These are phyloP conservation scores for Frieseomelitta varia DNA, from an alignment of 1,140 invertebrate species.

Conservation along the genomic window DNA sequence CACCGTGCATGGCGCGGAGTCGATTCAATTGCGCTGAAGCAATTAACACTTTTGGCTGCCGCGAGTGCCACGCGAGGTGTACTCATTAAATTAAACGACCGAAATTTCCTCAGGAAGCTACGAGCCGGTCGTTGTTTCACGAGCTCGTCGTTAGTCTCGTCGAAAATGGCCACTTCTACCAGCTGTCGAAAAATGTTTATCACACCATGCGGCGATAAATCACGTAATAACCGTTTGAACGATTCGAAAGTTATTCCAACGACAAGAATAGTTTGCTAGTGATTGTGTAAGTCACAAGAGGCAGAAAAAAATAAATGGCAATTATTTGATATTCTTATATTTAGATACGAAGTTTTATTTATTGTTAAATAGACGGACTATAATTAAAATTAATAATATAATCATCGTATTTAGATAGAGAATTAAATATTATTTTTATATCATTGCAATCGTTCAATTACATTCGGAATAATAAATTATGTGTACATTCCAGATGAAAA, in stretches of 20 bases:
- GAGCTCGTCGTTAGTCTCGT: no score
- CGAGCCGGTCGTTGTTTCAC: not conserved
- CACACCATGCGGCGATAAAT: not conserved
- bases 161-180: not conserved
- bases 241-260: not conserved
- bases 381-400: no score
- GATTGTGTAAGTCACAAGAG: not conserved
- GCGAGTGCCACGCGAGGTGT: slow-evolving; percentile 9
- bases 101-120: slow-evolving; percentile 26
- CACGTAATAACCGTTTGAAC: not conserved
- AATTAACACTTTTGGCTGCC: slow-evolving; percentile 24
- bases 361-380: no score
- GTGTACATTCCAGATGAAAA: no score
- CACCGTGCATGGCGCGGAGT: not conserved
- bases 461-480: no score
- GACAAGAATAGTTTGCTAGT: not conserved
- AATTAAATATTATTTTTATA: no score
- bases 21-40: slow-evolving; percentile 28
- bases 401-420: no score
- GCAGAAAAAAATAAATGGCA: no score
- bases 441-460: no score
- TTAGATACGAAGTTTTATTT: no score
- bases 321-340: no score
- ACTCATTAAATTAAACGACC: slow-evolving; percentile 33
- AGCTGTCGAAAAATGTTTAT: not conserved